Percentiles rank a stretch among this genome's conserved stretches.
phyloP scores from a whole-genome alignment of 2,797 vertebrate genomes.

The Cryptoblepharus egeriae region DNA sequence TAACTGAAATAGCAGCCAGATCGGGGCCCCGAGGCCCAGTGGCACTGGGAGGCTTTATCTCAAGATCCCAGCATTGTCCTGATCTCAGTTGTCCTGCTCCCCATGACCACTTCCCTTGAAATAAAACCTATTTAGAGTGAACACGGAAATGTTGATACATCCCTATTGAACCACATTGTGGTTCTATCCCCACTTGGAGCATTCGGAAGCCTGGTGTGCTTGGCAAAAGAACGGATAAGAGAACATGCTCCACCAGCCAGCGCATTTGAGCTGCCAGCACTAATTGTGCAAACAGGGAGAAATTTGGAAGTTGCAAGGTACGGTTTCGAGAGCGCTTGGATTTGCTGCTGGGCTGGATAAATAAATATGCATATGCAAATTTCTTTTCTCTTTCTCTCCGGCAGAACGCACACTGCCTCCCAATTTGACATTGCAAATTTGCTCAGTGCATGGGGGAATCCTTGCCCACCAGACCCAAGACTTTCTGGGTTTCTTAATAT shows the following conservation, averaged over 20 bases:
- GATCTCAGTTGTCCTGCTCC: too few species aligned
- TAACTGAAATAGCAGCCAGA: too few species aligned
- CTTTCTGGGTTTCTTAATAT: not conserved
- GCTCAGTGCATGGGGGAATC: conserved; percentile 50
- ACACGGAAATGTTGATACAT: too few species aligned
- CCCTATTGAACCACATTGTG: too few species aligned
- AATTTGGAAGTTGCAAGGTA: conserved; percentile 64
- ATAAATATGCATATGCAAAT: conserved; percentile 68
- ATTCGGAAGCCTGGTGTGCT: not conserved
- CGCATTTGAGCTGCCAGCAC: conserved; percentile 48
- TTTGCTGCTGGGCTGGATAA: conserved; percentile 57
- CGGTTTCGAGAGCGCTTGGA: conserved; percentile 41
- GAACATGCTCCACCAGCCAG: conserved; percentile 44
- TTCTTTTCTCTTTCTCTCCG: not conserved
- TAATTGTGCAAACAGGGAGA: conserved; percentile 65
- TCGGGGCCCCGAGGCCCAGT: too few species aligned
- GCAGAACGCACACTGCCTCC: conserved; percentile 28
- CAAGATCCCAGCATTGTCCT: too few species aligned
- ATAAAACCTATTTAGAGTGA: too few species aligned
- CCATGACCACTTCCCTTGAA: too few species aligned
- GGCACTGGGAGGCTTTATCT: not conserved
- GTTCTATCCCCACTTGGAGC: conserved; percentile 13
- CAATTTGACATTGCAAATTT: conserved; percentile 64
- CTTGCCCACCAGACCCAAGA: not conserved
- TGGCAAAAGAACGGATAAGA: conserved; percentile 41